These are phyloP conservation scores for Calameuta pallipes DNA, from an alignment of 2,888 invertebrate species.

Conservation along the genomic window DNA sequence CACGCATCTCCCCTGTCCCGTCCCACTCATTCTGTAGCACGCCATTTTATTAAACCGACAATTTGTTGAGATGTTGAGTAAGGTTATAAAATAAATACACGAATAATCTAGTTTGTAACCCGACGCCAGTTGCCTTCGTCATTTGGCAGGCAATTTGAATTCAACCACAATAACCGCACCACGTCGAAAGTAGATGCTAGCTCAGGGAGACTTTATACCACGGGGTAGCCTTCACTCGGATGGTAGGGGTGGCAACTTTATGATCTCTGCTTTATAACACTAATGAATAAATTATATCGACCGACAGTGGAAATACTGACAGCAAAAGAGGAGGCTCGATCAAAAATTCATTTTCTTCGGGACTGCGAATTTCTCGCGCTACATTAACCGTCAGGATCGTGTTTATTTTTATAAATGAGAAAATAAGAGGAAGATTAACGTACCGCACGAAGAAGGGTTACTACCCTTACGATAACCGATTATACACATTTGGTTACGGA, in stretches of 20 bases:
- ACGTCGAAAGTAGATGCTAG: neutral
- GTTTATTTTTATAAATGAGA: neutral
- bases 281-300: conserved; percentile 42
- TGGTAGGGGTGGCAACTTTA: conserved; percentile 29
- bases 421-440: neutral
- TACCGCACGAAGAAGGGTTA: neutral
- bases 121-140: conserved; percentile 60
- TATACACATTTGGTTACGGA: neutral
- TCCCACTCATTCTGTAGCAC: neutral
- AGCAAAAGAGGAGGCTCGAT: neutral
- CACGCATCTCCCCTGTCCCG: neutral
- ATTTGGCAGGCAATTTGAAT: conserved; percentile 33
- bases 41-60: conserved; percentile 9
- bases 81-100: conserved; percentile 50
- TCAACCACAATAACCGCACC: conserved; percentile 13
- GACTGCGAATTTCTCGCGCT: neutral
- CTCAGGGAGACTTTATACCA: neutral
- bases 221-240: neutral
- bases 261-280: conserved; percentile 38
- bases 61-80: conserved; percentile 6
- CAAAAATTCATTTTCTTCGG: conserved; percentile 11
- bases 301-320: neutral
- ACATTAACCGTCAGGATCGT: neutral
- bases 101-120: conserved; percentile 47
- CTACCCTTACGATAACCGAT: neutral